Evolutionary conservation across 2,888 invertebrate genomes (phyloP).

Genomic region (Leistus spinibarbis): DNA sequence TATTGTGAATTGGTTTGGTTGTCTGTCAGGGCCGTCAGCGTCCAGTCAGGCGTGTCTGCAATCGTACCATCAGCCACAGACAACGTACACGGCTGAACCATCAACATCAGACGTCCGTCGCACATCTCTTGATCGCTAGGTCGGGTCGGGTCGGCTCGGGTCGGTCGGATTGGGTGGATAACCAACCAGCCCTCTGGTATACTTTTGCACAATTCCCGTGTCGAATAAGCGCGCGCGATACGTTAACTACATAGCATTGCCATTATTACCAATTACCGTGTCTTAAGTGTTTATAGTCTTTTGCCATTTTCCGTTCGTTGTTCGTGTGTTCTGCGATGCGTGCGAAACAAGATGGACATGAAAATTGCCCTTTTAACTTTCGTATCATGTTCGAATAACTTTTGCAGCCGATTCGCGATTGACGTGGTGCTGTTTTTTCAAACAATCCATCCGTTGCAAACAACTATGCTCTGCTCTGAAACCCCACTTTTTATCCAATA

Average conservation of each 20-base stretch:
- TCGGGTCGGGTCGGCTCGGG: background rate
- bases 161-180: background rate
- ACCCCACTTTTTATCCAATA: background rate
- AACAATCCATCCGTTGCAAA: background rate
- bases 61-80: conserved; percentile 18
- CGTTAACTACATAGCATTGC: conserved; percentile 30
- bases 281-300: conserved; percentile 39
- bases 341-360: conserved; percentile 27
- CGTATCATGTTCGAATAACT: conserved; percentile 37
- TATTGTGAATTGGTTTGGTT: background rate
- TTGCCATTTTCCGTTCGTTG: conserved; percentile 23
- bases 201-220: background rate
- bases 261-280: conserved; percentile 40
- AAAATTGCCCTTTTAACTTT: conserved; percentile 35
- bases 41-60: conserved; percentile 9
- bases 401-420: conserved; percentile 30
- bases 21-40: conserved; percentile 21
- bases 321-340: background rate
- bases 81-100: conserved; percentile 8
- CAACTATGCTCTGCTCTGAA: background rate
- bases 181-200: background rate
- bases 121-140: background rate
- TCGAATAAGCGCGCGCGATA: background rate
- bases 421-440: background rate
- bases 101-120: conserved; percentile 12